phyloP scores from a whole-genome alignment of 2,888 invertebrate species.

The Griposia aprilina region DNA sequence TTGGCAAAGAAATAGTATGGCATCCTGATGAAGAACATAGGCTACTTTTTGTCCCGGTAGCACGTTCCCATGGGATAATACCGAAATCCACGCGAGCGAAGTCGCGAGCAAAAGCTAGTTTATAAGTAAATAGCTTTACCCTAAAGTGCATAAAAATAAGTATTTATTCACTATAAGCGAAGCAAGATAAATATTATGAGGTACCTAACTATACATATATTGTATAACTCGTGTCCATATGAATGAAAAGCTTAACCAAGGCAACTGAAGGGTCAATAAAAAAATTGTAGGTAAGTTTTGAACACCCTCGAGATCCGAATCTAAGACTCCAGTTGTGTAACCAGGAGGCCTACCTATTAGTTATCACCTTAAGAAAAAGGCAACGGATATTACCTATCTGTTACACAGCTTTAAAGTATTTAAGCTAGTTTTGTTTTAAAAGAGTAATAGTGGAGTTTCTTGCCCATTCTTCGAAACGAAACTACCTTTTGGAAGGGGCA shows the following conservation, averaged over 20 bases:
- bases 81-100: too few relatives aligned
- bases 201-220: background rate
- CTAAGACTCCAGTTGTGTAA: background rate
- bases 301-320: background rate
- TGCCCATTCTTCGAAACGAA: too few relatives aligned
- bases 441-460: too few relatives aligned
- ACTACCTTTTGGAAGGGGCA: too few relatives aligned
- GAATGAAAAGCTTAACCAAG: background rate
- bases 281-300: background rate
- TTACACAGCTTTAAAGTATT: background rate
- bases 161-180: background rate
- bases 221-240: too few relatives aligned
- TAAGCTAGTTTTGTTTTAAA: conserved; percentile 5
- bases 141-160: background rate
- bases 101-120: too few relatives aligned
- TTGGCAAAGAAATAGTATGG: too few relatives aligned
- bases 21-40: too few relatives aligned
- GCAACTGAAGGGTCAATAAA: background rate
- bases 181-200: background rate
- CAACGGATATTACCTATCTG: background rate
- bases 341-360: background rate
- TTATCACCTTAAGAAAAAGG: background rate
- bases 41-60: too few relatives aligned
- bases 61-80: too few relatives aligned
- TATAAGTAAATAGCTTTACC: too few relatives aligned